Evolutionary conservation across 2,797 vertebrate genomes (phyloP), one percentile per base, ranked within the genome.

Genomic region (Microtus obscurus): DNA sequence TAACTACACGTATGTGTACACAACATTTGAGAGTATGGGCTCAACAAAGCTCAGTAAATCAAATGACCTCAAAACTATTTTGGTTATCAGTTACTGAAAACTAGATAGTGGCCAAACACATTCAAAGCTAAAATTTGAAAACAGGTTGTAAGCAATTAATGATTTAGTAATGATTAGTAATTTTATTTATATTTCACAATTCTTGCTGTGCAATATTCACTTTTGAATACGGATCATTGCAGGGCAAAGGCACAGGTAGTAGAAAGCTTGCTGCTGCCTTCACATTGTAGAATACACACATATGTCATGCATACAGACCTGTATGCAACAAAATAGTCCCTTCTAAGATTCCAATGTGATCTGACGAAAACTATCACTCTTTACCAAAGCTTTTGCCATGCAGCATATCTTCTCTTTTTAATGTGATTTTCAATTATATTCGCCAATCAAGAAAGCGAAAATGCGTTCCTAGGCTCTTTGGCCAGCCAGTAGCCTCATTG

Each of bases 51-150:
- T 89, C 29, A 43, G 25, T 90, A 63, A 88, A 87, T 1, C 48
- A 91, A 87, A 94, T 16, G 9, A 45, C 16, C 31, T 40, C 78
- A 56, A 21, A 91, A 37, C 51, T 48, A 81, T 91, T 87, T 92
- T 88, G 31, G 10, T 69, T 80, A 88, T 78, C 5, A 69, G 13
- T 56, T 96, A 91, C 65, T 45, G 9, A 92, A 40, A 14, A 82
- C 2, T 5, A 90, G 78, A 93, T 74, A 86, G 51, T 87, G 25
- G 79, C 7, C 25, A 45, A 89, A 81, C 45, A 53, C 43, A 31
- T 69, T 91, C 69, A 79, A 88, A 74, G 56, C 0, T 92, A 40
- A 83, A 69, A 94, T 63, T 87, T 59, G 31, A 73, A 86, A 94
- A 73, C 8, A 92, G 12, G 48, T 76, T 12, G 65, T 61, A 82